Evolutionary conservation across 2,797 vertebrate species (phyloP).

Genomic region (Poeciliopsis paucimaculata): DNA sequence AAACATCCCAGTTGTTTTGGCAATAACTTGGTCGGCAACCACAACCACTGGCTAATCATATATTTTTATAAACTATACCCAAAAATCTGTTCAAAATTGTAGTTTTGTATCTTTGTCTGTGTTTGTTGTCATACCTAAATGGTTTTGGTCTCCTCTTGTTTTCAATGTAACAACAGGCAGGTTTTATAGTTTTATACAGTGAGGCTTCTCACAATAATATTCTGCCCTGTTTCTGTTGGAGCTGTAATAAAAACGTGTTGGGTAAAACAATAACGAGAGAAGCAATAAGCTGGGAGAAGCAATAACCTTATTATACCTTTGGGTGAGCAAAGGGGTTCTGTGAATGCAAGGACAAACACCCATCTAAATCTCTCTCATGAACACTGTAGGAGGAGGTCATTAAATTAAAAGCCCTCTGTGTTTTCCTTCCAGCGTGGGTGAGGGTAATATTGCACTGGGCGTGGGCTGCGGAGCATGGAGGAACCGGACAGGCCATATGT

Average conservation of each 20-base stretch:
- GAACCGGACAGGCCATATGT: neutral
- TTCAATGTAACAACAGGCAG: neutral
- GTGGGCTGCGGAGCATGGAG: constrained; percentile 2
- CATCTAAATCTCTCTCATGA: constrained; percentile 36
- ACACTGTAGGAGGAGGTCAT: constrained; percentile 38
- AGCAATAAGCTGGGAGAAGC: constrained; percentile 70
- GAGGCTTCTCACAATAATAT: constrained; percentile 34
- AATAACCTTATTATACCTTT: constrained; percentile 60
- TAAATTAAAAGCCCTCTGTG: constrained; percentile 44
- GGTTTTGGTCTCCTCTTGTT: neutral
- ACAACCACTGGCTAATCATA: neutral
- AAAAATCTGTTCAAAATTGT: neutral
- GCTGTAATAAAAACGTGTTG: constrained; percentile 34
- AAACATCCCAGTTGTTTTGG: neutral
- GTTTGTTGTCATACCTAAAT: neutral
- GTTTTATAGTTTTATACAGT: constrained; percentile 29
- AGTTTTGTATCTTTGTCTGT: neutral
- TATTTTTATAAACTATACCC: neutral
- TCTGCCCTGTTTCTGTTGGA: constrained; percentile 18
- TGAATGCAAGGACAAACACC: constrained; percentile 35
- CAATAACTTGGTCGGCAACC: neutral
- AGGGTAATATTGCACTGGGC: constrained; percentile 20
- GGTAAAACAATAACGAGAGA: constrained; percentile 57
- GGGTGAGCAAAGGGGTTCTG: constrained; percentile 31
- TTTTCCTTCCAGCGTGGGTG: constrained; percentile 17